Base-by-base conservation (phyloP, 2,797 vertebrate species). In the Brachymystax lenok region DNA sequence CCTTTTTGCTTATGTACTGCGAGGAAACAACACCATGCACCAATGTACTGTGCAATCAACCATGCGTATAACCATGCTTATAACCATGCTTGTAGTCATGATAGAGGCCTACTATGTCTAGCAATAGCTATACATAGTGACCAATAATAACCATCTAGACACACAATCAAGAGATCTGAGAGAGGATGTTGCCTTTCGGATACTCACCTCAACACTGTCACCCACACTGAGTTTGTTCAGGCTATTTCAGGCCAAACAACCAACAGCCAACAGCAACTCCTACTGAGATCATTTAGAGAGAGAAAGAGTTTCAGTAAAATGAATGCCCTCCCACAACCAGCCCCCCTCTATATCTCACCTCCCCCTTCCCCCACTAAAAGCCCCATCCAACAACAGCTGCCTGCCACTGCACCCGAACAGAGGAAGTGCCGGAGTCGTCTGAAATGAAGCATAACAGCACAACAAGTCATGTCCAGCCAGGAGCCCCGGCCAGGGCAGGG, bases 391-490 rank as follows among this genome's bases (percentile, higher is more conserved):
- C 89, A 89, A 85, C 88, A 87, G 88, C 88, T 84, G 83, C 85
- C 80, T 63, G 74, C 89, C 51, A 70, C 52, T 28, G 5, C 71
- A 85, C 87, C 87, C 89, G 83, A 78, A 82, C 80, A 88, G 80
- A 91, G 91, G 91, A 93, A 94, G 92, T 94, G 88, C 92, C 93
- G 88, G 80, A 87, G 89, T 86, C 85, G 77, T 89, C 89, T 92
- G 86, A 92, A 93, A 90, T 91, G 76, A 80, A 88, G 81, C 87
- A 88, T 59, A 92, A 86, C 86, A 88, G 81, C 82, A 64, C 71
- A 79, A 83, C 82, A 78, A 78, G 81, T 86, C 82, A 83, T 85
- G 91, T 90, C 82, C 87, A 88, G 69, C 74, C 76, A 71, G 33
- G 77, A 82, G 80, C 73, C 56, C 51, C 56, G 81, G 80, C 79